Conservation (phyloP, 2,113 vertebrate species). For the Azemiops feae region DNA sequence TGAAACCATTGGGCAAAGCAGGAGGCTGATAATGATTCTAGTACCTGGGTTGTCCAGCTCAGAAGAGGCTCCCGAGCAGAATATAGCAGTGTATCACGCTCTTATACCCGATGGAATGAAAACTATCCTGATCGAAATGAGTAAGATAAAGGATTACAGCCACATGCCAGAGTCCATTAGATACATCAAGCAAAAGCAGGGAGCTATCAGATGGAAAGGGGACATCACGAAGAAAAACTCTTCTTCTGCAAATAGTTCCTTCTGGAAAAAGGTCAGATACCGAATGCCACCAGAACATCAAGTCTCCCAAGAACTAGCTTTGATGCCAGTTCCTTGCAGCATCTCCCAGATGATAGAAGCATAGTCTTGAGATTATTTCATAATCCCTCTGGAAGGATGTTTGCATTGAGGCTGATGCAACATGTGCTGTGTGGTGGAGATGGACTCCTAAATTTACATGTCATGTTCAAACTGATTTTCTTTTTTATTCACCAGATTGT, state of each 20-base stretch:
- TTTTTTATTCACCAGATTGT: background rate
- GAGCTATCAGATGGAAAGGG: constrained; percentile 80
- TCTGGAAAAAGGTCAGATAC: constrained; percentile 90
- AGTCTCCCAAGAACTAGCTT: constrained; percentile 5
- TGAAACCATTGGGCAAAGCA: constrained; percentile 79
- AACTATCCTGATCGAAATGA: constrained; percentile 87
- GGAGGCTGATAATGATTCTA: constrained; percentile 84
- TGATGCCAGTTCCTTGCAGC: constrained; percentile 1
- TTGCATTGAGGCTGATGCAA: background rate
- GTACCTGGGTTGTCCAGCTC: constrained; percentile 58
- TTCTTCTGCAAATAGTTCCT: constrained; percentile 70
- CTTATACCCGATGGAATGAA: constrained; percentile 80
- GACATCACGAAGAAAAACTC: constrained; percentile 51
- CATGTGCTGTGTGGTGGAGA: background rate
- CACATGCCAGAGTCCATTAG: constrained; percentile 85
- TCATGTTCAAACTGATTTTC: background rate
- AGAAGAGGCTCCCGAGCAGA: constrained; percentile 74
- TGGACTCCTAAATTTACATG: background rate
- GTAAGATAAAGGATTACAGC: constrained; percentile 78
- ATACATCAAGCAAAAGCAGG: constrained; percentile 84
- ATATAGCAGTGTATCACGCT: constrained; percentile 78
- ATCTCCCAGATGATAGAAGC: constrained; percentile 1
- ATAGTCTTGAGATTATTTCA: background rate
- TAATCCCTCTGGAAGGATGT: background rate
- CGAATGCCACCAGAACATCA: constrained; percentile 77